Conservation (phyloP, 1,140 invertebrate genomes). For the Acromyrmex heyeri region DNA sequence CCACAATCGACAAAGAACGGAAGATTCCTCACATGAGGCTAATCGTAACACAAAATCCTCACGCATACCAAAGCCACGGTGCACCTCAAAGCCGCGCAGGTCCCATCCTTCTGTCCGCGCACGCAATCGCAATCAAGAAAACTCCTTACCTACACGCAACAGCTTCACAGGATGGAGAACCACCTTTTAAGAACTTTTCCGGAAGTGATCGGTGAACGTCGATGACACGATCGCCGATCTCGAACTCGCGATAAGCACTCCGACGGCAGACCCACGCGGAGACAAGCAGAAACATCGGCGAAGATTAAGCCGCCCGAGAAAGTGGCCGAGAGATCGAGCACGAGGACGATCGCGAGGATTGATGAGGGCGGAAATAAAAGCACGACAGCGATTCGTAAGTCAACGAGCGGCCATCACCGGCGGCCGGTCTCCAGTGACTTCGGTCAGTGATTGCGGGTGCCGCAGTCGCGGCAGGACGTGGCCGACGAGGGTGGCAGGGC, state of each 20-base stretch:
- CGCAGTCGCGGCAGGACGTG: slow-evolving; percentile 75
- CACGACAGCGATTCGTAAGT: not conserved
- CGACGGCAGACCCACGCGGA: not conserved
- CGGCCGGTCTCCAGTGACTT: slow-evolving; percentile 71
- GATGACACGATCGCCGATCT: not conserved
- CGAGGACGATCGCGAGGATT: not conserved
- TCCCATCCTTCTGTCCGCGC: slow-evolving; percentile 44
- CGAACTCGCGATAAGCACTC: slow-evolving; percentile 9
- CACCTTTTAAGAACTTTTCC: not conserved
- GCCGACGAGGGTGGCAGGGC: slow-evolving; percentile 56
- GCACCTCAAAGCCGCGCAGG: slow-evolving; percentile 24
- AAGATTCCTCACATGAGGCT: slow-evolving; percentile 15
- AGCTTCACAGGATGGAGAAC: not conserved
- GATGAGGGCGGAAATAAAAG: slow-evolving; percentile 16
- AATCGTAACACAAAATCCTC: slow-evolving; percentile 18
- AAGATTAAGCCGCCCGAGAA: not conserved
- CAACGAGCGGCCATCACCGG: slow-evolving; percentile 75
- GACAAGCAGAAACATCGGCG: slow-evolving; percentile 25
- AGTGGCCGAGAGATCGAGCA: not conserved
- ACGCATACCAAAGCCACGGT: not conserved
- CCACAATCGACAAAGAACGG: slow-evolving; percentile 5
- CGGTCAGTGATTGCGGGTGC: slow-evolving; percentile 81
- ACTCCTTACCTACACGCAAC: slow-evolving; percentile 39
- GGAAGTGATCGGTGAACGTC: not conserved
- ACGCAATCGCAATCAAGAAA: slow-evolving; percentile 17